These are phyloP conservation scores for Spea hammondii DNA, from an alignment of 2,797 vertebrate species.

Conservation along the genomic window DNA sequence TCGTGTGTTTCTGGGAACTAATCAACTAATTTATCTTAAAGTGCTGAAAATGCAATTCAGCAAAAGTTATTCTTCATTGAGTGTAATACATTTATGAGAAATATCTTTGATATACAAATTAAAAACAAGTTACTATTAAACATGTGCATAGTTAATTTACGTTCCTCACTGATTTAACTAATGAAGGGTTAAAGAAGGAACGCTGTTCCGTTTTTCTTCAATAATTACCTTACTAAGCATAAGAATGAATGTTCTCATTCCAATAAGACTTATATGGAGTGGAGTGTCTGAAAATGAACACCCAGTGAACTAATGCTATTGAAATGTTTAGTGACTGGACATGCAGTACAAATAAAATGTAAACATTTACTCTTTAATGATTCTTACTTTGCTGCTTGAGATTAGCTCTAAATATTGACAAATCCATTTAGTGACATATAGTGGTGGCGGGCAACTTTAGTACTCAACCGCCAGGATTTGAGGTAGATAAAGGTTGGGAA, in stretches of 20 bases:
- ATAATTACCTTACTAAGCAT: conserved; percentile 44
- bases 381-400: too few relatives aligned
- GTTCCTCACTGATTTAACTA: conserved; percentile 41
- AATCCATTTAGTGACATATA: too few relatives aligned
- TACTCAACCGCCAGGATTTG: too few relatives aligned
- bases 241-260: conserved; percentile 22
- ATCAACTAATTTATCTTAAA: conserved; percentile 43
- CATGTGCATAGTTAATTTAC: conserved; percentile 50
- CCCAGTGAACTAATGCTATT: too few relatives aligned
- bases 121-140: conserved; percentile 45
- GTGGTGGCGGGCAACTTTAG: too few relatives aligned
- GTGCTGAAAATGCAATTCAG: conserved; percentile 44
- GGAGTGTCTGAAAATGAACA: neutral
- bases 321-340: neutral
- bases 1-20: conserved; percentile 30
- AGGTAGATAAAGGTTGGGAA: too few relatives aligned
- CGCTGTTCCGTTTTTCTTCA: conserved; percentile 38
- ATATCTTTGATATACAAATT: conserved; percentile 40
- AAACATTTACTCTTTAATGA: neutral
- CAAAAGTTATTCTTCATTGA: conserved; percentile 29
- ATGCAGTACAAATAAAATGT: neutral
- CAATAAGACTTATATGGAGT: conserved; percentile 20
- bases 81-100: conserved; percentile 21
- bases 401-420: too few relatives aligned
- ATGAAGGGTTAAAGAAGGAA: conserved; percentile 48